A percentile compares a stretch with the other conserved stretches of the same genome.
phyloP scores from a whole-genome alignment of 2,888 invertebrate species.

The Lydus trimaculatus region DNA sequence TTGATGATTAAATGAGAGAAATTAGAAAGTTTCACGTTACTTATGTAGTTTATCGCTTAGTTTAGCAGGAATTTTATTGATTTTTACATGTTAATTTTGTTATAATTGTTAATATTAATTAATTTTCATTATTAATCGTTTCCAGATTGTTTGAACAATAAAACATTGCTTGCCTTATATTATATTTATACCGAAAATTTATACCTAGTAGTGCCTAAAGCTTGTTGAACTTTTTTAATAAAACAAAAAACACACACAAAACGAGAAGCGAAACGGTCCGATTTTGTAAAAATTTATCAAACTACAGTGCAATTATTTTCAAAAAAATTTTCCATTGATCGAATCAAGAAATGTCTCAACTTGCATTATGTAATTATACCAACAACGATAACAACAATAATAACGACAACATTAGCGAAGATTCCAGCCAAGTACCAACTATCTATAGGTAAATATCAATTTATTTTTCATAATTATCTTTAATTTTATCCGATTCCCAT shows the following conservation, averaged over 20 bases:
- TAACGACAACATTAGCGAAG: constrained; percentile 84
- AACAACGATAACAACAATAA: constrained; percentile 72
- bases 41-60: background rate
- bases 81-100: too few species aligned
- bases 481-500: background rate
- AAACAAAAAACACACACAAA: background rate
- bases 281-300: constrained; percentile 1
- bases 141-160: constrained; percentile 31
- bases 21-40: background rate
- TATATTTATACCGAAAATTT: constrained; percentile 28
- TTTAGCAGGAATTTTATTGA: background rate
- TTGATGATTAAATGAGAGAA: background rate
- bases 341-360: constrained; percentile 69
- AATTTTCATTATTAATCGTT: constrained; percentile 19
- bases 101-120: background rate
- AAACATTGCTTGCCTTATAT: constrained; percentile 41
- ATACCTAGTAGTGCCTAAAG: constrained; percentile 50
- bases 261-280: background rate
- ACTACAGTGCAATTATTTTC: constrained; percentile 15
- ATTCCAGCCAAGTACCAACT: constrained; percentile 84
- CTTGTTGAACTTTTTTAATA: constrained; percentile 2
- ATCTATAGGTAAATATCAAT: constrained; percentile 79
- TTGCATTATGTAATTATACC: constrained; percentile 72
- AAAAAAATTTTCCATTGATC: constrained; percentile 3
- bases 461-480: constrained; percentile 6